phyloP scores from a whole-genome alignment of 2,113 vertebrate genomes.

The Condylura cristata region DNA sequence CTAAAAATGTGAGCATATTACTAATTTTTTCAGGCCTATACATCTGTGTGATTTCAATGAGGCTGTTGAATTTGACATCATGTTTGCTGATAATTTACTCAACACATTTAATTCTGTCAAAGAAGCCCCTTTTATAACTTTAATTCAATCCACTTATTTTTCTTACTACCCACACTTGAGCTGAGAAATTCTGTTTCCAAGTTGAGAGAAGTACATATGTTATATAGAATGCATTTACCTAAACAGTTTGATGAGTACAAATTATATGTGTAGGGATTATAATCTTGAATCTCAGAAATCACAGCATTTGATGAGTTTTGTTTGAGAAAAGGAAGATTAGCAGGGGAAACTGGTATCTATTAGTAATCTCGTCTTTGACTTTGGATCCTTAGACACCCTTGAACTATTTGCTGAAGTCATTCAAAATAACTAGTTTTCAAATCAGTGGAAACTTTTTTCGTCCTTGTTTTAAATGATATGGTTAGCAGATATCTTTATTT shows the following conservation, averaged over 20 bases:
- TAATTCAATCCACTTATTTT: background rate
- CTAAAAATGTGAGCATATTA: conserved; percentile 36
- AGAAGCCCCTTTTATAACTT: background rate
- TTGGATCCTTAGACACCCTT: too few relatives aligned
- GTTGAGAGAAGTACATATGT: background rate
- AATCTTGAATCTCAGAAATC: background rate
- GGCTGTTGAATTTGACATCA: background rate
- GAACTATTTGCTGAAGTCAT: background rate
- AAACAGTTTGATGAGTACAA: background rate
- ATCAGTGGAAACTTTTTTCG: background rate
- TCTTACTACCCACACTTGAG: background rate
- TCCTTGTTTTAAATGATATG: background rate
- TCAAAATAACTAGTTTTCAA: background rate
- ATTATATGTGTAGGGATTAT: background rate
- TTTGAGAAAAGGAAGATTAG: background rate
- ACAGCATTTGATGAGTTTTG: background rate
- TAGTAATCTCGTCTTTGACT: too few relatives aligned
- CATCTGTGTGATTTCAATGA: background rate
- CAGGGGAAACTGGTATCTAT: background rate
- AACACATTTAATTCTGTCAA: background rate
- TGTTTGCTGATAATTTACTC: background rate
- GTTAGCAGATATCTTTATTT: background rate
- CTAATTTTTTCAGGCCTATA: background rate
- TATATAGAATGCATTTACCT: background rate
- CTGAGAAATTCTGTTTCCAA: conserved; percentile 7